Evolutionary conservation across 2,888 invertebrate genomes (phyloP).

Genomic region (Synanthedon formicaeformis): DNA sequence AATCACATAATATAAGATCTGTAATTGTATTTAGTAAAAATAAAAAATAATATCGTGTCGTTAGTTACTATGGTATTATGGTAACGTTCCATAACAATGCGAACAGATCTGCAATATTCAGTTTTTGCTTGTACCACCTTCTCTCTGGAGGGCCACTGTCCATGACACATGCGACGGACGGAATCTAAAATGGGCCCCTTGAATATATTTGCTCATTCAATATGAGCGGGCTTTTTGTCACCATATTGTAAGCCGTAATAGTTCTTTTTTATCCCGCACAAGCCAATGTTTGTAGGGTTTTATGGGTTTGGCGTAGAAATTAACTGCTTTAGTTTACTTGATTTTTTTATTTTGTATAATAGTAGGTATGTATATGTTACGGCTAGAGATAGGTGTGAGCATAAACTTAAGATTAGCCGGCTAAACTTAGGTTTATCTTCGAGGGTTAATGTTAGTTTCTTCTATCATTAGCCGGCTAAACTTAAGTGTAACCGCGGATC

Average conservation of each 20-base stretch:
- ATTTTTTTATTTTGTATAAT: no score
- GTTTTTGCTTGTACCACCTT: constrained; percentile 47
- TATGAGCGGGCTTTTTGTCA: constrained; percentile 58
- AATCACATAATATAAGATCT: no score
- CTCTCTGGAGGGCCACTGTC: constrained; percentile 53
- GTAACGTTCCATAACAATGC: constrained; percentile 43
- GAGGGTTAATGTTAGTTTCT: no score
- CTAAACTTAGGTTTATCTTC: no score
- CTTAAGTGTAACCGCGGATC: no score
- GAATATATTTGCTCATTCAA: constrained; percentile 59
- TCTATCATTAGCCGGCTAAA: no score
- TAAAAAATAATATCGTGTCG: constrained; percentile 17
- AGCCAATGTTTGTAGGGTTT: background rate
- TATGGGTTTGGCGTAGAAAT: background rate
- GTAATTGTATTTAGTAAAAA: background rate
- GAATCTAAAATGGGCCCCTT: constrained; percentile 50
- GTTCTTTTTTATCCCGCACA: constrained; percentile 8
- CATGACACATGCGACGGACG: constrained; percentile 60
- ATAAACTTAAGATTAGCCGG: no score
- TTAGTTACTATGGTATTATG: constrained; percentile 12
- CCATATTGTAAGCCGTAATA: constrained; percentile 32
- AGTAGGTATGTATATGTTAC: no score
- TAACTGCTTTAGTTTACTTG: no score
- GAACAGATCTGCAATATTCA: constrained; percentile 67
- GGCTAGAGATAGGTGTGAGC: no score